A percentile compares a stretch with the other conserved stretches of the same genome.
These are phyloP conservation scores for Apantesis nais DNA, from an alignment of 2,888 invertebrate species.

Conservation along the genomic window DNA sequence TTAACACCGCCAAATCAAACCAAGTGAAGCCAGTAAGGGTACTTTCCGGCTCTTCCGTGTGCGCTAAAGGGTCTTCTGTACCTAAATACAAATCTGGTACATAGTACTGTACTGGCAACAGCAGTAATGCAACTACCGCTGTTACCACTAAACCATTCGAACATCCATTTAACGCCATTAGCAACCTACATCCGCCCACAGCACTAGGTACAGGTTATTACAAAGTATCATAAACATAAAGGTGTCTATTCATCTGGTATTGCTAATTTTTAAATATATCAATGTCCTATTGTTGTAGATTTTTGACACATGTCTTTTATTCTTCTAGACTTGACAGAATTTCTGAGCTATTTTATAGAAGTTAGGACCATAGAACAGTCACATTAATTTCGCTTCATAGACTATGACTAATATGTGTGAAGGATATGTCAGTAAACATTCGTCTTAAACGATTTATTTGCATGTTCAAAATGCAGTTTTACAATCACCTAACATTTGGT, in stretches of 20 bases:
- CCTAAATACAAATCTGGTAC: conserved; percentile 60
- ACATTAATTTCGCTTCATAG: not conserved
- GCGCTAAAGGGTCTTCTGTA: conserved; percentile 41
- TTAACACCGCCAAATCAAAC: conserved; percentile 41
- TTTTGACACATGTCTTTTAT: conserved; percentile 42
- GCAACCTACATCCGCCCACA: conserved; percentile 40
- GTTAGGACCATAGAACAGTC: not conserved
- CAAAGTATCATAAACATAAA: conserved; percentile 31
- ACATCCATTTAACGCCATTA: conserved; percentile 68
- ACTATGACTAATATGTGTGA: not conserved
- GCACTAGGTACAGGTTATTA: conserved; percentile 31
- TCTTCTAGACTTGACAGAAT: conserved; percentile 30
- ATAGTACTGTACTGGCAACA: conserved; percentile 69
- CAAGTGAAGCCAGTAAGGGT: conserved; percentile 33
- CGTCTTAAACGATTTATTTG: no score
- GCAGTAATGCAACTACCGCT: conserved; percentile 62
- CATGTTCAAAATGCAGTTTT: no score
- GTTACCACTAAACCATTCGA: conserved; percentile 64
- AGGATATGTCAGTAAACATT: not conserved
- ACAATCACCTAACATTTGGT: no score
- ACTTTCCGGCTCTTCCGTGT: conserved; percentile 22
- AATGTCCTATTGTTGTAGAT: conserved; percentile 27
- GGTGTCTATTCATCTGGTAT: conserved; percentile 35
- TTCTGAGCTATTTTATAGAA: conserved; percentile 9
- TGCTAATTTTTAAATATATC: conserved; percentile 35